Evolutionary conservation across 2,113 vertebrate species (phyloP).

Genomic region (Corythornis cristatus): DNA sequence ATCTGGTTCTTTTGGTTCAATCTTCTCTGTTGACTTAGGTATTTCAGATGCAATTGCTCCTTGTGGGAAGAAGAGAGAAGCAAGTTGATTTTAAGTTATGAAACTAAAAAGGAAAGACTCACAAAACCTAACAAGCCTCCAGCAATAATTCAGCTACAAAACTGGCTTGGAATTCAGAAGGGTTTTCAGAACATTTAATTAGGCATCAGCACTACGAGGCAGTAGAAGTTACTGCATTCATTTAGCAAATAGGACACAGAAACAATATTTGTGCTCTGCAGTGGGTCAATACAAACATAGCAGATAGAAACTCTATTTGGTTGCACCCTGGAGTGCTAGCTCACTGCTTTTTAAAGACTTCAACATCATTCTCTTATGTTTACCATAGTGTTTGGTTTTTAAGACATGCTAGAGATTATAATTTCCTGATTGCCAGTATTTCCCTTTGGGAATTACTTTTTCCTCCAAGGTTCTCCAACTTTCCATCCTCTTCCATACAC

Average conservation of each 20-base stretch:
- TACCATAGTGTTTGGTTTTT: neutral
- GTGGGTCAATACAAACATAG: neutral
- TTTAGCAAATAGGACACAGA: neutral
- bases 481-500: neutral
- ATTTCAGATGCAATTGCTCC: neutral
- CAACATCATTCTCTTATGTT: neutral
- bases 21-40: neutral
- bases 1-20: constrained; percentile 24
- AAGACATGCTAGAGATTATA: neutral
- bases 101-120: neutral
- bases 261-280: neutral
- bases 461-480: neutral
- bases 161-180: neutral
- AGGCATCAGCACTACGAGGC: neutral
- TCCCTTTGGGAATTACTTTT: neutral
- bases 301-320: neutral
- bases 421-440: neutral
- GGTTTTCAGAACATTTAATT: neutral
- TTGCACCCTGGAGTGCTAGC: neutral
- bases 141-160: neutral
- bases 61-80: neutral
- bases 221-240: neutral
- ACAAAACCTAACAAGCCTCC: neutral
- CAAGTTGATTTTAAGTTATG: neutral
- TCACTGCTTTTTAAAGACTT: neutral